A percentile compares a stretch with the other conserved stretches of the same genome.
These are phyloP conservation scores for Chymomyza fuscimana DNA, from an alignment of 2,888 invertebrate genomes.

Conservation along the genomic window DNA sequence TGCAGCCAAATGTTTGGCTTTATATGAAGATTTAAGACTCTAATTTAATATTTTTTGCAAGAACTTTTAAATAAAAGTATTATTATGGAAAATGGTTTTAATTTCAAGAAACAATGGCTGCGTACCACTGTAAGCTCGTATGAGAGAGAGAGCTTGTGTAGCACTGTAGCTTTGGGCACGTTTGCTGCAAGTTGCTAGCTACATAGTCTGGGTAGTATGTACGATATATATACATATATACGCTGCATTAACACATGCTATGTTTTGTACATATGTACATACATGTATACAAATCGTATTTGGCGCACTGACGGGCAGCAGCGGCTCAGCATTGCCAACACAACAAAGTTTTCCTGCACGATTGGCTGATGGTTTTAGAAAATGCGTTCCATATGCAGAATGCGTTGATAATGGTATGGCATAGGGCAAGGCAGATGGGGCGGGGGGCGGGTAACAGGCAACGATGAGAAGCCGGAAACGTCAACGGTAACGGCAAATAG, in stretches of 20 bases:
- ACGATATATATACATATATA: too few relatives aligned
- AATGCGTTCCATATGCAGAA: slow-evolving; percentile 4
- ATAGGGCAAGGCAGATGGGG: too few relatives aligned
- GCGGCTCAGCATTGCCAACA: neutral
- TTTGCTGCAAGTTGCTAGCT: neutral
- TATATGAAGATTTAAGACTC: too few relatives aligned
- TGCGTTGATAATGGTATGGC: neutral
- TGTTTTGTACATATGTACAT: too few relatives aligned
- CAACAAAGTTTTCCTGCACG: slow-evolving; percentile 1
- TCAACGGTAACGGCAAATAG: neutral
- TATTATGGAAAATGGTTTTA: too few relatives aligned
- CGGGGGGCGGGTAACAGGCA: neutral
- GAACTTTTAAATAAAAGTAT: too few relatives aligned
- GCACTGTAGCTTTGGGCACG: neutral
- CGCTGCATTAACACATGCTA: too few relatives aligned
- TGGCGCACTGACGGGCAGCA: slow-evolving; percentile 7
- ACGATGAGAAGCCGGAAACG: neutral
- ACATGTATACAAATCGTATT: neutral
- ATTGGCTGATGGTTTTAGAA: neutral
- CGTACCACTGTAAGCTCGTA: neutral
- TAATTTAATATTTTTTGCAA: too few relatives aligned
- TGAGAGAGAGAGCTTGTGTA: neutral
- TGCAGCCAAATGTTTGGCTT: too few relatives aligned
- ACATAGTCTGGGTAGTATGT: neutral
- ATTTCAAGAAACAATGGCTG: too few relatives aligned